These are phyloP conservation scores for Cephus pygmeus DNA, from an alignment of 2,888 invertebrate species.

Conservation along the genomic window DNA sequence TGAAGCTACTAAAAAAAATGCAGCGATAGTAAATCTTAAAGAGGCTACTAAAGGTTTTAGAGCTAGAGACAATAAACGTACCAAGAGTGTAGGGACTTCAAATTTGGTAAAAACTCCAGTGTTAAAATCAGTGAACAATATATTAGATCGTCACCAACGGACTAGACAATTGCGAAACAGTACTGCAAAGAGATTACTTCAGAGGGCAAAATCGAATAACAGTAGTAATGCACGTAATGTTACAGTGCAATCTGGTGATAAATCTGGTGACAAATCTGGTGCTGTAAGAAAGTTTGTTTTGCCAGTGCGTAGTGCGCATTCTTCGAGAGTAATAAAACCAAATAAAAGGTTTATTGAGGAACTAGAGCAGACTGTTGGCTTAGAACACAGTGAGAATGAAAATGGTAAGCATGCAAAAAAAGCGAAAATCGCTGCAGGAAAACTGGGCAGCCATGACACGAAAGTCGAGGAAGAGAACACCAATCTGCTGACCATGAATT, in stretches of 20 bases:
- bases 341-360: slow-evolving; percentile 86
- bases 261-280: slow-evolving; percentile 56
- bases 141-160: slow-evolving; percentile 58
- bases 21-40: slow-evolving; percentile 14
- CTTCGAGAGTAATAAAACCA: slow-evolving; percentile 88
- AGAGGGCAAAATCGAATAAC: slow-evolving; percentile 54
- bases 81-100: slow-evolving; percentile 25
- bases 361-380: slow-evolving; percentile 67
- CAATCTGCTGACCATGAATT: slow-evolving; percentile 27
- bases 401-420: slow-evolving; percentile 47
- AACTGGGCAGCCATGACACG: slow-evolving; percentile 32
- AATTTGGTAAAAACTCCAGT: slow-evolving; percentile 50
- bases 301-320: slow-evolving; percentile 84
- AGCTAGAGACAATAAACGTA: background rate
- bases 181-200: slow-evolving; percentile 60
- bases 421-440: slow-evolving; percentile 42
- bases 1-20: slow-evolving; percentile 12
- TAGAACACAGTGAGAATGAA: slow-evolving; percentile 54
- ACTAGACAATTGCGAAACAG: slow-evolving; percentile 58
- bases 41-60: slow-evolving; percentile 18
- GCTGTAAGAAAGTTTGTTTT: slow-evolving; percentile 77
- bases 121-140: slow-evolving; percentile 59
- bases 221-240: slow-evolving; percentile 38
- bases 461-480: slow-evolving; percentile 29
- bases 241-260: slow-evolving; percentile 50